Conservation (phyloP, 2,797 vertebrate genomes). For the Rhinophrynus dorsalis region DNA sequence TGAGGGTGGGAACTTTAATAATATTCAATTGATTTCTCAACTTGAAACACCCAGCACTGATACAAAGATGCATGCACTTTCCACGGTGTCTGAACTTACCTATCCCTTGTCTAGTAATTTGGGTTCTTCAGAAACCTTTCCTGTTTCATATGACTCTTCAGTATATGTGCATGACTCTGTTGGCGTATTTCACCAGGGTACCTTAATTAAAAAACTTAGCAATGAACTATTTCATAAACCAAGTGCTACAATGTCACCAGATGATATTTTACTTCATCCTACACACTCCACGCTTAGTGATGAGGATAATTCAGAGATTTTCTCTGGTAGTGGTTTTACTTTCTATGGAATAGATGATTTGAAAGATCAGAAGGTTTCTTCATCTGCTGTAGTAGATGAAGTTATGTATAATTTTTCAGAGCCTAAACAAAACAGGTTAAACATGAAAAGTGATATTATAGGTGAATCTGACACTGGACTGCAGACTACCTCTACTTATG, state of each 20-base stretch:
- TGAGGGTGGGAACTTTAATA: conserved; percentile 64
- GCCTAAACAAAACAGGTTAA: conserved; percentile 62
- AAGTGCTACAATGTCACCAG: conserved; percentile 64
- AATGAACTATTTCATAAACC: conserved; percentile 61
- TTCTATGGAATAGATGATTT: conserved; percentile 68
- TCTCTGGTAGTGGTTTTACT: conserved; percentile 71
- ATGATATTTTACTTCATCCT: conserved; percentile 69
- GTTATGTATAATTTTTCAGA: conserved; percentile 64
- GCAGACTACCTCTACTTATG: conserved; percentile 65
- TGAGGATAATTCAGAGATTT: conserved; percentile 66
- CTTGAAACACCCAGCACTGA: conserved; percentile 71
- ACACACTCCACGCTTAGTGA: conserved; percentile 72
- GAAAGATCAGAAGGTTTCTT: conserved; percentile 57
- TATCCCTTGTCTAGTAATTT: conserved; percentile 67
- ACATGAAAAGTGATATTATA: conserved; percentile 56
- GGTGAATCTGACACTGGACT: conserved; percentile 64
- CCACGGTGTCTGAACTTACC: conserved; percentile 67
- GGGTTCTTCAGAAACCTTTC: conserved; percentile 70
- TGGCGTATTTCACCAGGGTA: conserved; percentile 63
- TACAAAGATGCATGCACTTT: conserved; percentile 75
- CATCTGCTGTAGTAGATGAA: conserved; percentile 66
- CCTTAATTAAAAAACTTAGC: conserved; percentile 63
- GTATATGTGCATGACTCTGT: conserved; percentile 64
- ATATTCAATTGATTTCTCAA: conserved; percentile 68
- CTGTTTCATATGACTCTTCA: conserved; percentile 65